phyloP scores from a whole-genome alignment of 2,797 vertebrate species.

The Apogon hyalosoma region DNA sequence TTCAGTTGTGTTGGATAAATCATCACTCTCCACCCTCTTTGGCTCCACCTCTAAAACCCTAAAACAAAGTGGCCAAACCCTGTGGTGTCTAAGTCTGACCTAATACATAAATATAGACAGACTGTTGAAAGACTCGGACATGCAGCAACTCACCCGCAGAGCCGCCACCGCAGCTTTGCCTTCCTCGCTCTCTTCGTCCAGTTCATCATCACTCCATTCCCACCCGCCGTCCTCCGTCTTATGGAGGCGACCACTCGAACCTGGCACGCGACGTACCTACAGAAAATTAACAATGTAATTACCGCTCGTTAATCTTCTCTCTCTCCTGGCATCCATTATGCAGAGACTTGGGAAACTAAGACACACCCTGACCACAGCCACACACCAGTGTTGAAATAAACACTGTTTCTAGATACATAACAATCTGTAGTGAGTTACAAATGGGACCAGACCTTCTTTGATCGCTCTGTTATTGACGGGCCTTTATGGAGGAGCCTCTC shows the following conservation, averaged over 20 bases:
- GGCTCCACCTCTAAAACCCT: too few relatives aligned
- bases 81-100: background rate
- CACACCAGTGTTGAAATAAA: background rate
- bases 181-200: constrained; percentile 98
- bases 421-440: background rate
- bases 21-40: too few relatives aligned
- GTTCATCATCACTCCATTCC: constrained; percentile 98
- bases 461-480: constrained; percentile 92
- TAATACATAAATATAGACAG: background rate
- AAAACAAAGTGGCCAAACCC: too few relatives aligned
- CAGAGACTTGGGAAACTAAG: constrained; percentile 4
- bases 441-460: constrained; percentile 89
- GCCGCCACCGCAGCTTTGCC: constrained; percentile 95
- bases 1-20: too few relatives aligned
- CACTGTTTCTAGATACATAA: background rate
- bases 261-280: constrained; percentile 93
- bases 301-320: background rate
- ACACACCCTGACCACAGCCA: constrained; percentile 5
- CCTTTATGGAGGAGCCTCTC: constrained; percentile 92
- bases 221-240: constrained; percentile 95
- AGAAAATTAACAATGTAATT: background rate
- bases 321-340: background rate
- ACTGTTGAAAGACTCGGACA: background rate
- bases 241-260: constrained; percentile 94
- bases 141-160: constrained; percentile 87